Conservation (phyloP, 1,140 invertebrate species). For the Luehdorfia chinensis region DNA sequence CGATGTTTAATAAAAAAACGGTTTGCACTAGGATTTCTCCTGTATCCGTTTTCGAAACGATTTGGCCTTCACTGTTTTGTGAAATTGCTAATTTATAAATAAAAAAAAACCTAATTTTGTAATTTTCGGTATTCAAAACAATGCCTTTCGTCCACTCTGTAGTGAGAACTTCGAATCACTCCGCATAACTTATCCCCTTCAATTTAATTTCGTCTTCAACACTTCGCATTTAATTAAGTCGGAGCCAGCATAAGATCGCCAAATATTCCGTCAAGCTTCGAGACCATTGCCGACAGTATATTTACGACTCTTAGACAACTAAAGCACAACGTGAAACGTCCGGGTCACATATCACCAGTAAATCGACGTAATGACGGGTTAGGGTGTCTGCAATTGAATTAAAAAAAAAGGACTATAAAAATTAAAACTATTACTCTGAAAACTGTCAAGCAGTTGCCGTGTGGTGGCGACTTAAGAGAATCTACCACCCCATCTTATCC, state of each 20-base stretch:
- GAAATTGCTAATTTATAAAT: too few relatives aligned
- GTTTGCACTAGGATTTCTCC: too few relatives aligned
- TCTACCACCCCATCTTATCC: too few relatives aligned
- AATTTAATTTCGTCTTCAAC: conserved; percentile 15
- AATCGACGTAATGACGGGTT: conserved; percentile 26
- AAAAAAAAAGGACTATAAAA: too few relatives aligned
- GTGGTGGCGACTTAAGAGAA: too few relatives aligned
- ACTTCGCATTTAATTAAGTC: conserved; percentile 17
- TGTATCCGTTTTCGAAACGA: too few relatives aligned
- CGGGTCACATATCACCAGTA: conserved; percentile 30
- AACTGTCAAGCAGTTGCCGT: too few relatives aligned
- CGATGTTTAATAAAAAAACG: too few relatives aligned
- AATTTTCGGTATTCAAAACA: too few relatives aligned
- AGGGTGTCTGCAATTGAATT: not conserved
- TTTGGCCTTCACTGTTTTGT: too few relatives aligned
- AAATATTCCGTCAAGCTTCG: conserved; percentile 10
- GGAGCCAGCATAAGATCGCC: conserved; percentile 12
- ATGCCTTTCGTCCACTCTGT: not conserved
- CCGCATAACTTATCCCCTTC: conserved; percentile 14
- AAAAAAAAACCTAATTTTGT: too few relatives aligned
- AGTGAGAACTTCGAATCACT: conserved; percentile 10
- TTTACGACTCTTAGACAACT: conserved; percentile 10
- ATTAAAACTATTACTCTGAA: too few relatives aligned
- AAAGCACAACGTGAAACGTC: conserved; percentile 6
- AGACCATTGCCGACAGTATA: not conserved